Evolutionary conservation across 2,113 vertebrate genomes (phyloP), one percentile per base, ranked within the genome.

Genomic region (Corythornis vintsioides): DNA sequence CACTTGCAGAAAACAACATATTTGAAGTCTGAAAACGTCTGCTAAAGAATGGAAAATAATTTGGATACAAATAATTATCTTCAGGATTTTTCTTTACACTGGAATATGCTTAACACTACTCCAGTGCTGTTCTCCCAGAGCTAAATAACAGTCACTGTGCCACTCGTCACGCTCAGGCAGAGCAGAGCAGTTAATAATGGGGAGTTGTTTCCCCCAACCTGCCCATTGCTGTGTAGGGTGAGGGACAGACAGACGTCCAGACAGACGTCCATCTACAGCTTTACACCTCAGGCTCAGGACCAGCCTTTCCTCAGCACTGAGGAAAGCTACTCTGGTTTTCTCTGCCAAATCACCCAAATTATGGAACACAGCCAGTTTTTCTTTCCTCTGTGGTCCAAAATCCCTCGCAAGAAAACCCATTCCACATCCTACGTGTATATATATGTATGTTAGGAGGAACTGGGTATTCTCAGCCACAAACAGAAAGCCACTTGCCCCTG

Each of bases 41-140:
- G 92, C 95, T 95, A 94, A 97, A 97, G 94, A 97, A 97, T 89
- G 78, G 94, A 94, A 97, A 97, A 97, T 96, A 96, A 97, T 95
- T 97, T 95, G 94, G 83, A 91, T 90, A 87, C 42, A 93, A 97
- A 82, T 85, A 96, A 97, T 97, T 96, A 96, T 96, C 94, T 94
- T 70, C 72, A 78, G 80, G 67, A 70, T 82, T 96, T 92, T 93
- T 90, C 88, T 96, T 95, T 91, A 92, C 91, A 73, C 65, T 79
- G 65, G 83, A 96, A 95, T 92, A 95, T 72, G 79, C 95, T 79
- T 67, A 95, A 78, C 93, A 69, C 63, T 84, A 95, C 90, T 91
- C 78, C 81, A 71, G 71, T 29, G 76, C 43, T 92, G 85, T 67
- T 90, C 61, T 92, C 90, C 42, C 82, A 61, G 43, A 63, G 82